Conservation (phyloP, 2,888 invertebrate genomes). For the Nasonia oneida region DNA sequence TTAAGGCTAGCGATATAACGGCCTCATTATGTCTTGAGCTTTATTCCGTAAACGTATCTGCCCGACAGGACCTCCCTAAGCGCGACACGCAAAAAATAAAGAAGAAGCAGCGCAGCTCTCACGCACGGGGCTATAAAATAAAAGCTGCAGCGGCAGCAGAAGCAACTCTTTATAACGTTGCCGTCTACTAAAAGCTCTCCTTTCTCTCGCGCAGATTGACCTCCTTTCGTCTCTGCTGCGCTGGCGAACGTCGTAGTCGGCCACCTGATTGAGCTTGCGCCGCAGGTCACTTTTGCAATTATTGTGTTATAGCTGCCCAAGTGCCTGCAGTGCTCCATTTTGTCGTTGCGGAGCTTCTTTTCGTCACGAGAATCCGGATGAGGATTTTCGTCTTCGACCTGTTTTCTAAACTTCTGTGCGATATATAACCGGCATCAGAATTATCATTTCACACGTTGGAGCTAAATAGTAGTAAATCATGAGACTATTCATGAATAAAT, state of each 20-base stretch:
- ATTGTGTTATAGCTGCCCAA: constrained; percentile 46
- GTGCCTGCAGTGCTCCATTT: not conserved
- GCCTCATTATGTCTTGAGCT: not conserved
- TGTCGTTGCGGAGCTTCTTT: constrained; percentile 8
- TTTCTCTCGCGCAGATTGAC: constrained; percentile 44
- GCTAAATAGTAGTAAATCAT: too few relatives aligned
- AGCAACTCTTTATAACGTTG: not conserved
- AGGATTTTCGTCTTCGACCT: not conserved
- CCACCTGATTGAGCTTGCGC: constrained; percentile 49
- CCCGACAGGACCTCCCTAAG: not conserved
- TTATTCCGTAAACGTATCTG: not conserved
- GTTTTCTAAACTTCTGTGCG: too few relatives aligned
- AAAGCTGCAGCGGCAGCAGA: constrained; percentile 12
- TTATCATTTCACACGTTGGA: too few relatives aligned
- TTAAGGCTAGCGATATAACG: not conserved
- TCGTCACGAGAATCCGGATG: not conserved
- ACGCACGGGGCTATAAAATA: constrained; percentile 11
- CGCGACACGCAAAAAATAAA: not conserved
- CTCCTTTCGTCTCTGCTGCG: constrained; percentile 38
- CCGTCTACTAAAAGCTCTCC: constrained; percentile 20
- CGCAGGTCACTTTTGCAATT: constrained; percentile 49
- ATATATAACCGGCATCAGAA: too few relatives aligned
- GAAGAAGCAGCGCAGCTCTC: not conserved
- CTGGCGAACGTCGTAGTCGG: constrained; percentile 2
- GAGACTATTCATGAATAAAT: not conserved